Conservation (phyloP, 2,888 invertebrate genomes). For the Drosophila macrospina region DNA sequence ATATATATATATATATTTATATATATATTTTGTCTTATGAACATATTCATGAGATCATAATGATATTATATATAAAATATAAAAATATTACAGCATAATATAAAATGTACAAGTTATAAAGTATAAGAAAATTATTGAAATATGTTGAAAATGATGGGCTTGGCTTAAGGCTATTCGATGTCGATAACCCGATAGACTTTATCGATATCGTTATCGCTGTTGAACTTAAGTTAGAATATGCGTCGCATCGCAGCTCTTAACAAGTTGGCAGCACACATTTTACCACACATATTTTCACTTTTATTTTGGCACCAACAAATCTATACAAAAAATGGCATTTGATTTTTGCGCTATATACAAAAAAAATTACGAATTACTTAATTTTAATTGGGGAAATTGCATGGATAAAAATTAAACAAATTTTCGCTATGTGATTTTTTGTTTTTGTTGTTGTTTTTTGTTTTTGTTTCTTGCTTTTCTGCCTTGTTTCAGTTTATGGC, state of each 20-base stretch:
- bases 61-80: conserved; percentile 66
- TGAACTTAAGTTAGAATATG: conserved; percentile 38
- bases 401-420: conserved; percentile 60
- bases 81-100: conserved; percentile 73
- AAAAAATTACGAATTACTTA: conserved; percentile 60
- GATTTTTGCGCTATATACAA: conserved; percentile 65
- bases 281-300: conserved; percentile 52
- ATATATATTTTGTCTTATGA: conserved; percentile 83
- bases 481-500: conserved; percentile 72
- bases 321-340: conserved; percentile 73
- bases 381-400: conserved; percentile 55
- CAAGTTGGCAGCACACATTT: conserved; percentile 51
- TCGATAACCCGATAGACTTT: background rate
- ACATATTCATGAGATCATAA: conserved; percentile 85
- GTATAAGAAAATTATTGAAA: conserved; percentile 26
- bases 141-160: conserved; percentile 36
- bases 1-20: conserved; percentile 54
- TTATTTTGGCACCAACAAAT: conserved; percentile 68
- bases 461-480: conserved; percentile 60
- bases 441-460: conserved; percentile 52
- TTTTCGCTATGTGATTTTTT: conserved; percentile 59
- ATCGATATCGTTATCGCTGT: conserved; percentile 10
- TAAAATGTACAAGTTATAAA: conserved; percentile 71
- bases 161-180: conserved; percentile 26
- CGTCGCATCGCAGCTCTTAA: conserved; percentile 41